phyloP scores from a whole-genome alignment of 2,797 vertebrate genomes.

The Euphonia xanthogaster region DNA sequence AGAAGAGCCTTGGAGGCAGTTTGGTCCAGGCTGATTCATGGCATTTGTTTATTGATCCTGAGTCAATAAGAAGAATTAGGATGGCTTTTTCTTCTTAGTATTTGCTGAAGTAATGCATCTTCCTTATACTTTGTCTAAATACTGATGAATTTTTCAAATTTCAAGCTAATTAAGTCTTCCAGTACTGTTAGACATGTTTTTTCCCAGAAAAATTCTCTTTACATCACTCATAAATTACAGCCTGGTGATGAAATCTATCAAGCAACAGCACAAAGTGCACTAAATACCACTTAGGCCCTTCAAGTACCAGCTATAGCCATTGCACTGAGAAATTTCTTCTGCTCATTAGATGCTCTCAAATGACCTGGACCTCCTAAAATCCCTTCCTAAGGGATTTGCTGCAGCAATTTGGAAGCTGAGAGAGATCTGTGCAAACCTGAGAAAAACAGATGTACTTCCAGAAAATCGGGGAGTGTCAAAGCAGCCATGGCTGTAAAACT shows the following conservation, averaged over 20 bases:
- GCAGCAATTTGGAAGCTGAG: not conserved
- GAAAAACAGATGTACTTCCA: not conserved
- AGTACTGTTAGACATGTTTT: not conserved
- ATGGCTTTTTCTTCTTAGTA: not conserved
- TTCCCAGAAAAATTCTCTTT: not conserved
- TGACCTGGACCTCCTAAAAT: not conserved
- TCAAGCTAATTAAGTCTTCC: not conserved
- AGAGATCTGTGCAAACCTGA: not conserved
- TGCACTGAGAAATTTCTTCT: not conserved
- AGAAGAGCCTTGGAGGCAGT: not conserved
- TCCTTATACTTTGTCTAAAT: not conserved
- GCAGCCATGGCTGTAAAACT: not conserved
- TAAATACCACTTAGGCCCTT: not conserved
- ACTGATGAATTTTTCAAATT: not conserved
- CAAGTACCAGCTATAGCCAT: not conserved
- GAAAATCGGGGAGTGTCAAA: not conserved
- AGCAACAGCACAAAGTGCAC: not conserved
- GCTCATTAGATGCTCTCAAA: not conserved
- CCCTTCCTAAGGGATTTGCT: not conserved
- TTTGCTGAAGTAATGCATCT: not conserved
- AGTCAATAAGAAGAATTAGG: not conserved
- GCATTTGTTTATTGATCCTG: not conserved
- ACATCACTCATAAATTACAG: not conserved
- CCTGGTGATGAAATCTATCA: not conserved
- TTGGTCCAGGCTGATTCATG: not conserved